A percentile compares a stretch with the other conserved stretches of the same genome.
Conservation (phyloP, 2,797 vertebrate species). For the Hemibagrus guttatus region DNA sequence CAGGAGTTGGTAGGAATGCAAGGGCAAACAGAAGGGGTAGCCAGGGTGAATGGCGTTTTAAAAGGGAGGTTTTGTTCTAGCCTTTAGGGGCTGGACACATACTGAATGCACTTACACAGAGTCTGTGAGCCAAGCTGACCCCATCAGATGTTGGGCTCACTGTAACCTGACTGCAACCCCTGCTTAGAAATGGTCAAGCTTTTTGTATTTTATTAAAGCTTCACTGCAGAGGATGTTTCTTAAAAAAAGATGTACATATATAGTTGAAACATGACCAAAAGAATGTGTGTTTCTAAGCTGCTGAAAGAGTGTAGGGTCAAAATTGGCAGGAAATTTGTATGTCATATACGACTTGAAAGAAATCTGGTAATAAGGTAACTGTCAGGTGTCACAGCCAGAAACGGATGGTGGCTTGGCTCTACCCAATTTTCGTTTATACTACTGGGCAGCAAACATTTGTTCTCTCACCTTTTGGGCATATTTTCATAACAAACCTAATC, state of each 20-base stretch:
- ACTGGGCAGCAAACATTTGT: too few relatives aligned
- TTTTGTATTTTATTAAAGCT: not conserved
- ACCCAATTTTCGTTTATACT: too few relatives aligned
- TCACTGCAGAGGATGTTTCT: not conserved
- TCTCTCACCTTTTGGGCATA: too few relatives aligned
- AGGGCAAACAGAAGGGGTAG: constrained; percentile 41
- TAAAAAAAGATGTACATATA: not conserved
- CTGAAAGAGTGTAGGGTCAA: not conserved
- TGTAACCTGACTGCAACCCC: not conserved
- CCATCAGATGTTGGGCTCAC: not conserved
- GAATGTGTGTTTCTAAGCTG: not conserved
- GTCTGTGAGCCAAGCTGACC: constrained; percentile 10
- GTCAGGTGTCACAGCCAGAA: too few relatives aligned
- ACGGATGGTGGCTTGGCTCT: too few relatives aligned
- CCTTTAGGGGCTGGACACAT: constrained; percentile 20
- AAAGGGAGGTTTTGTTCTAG: constrained; percentile 47
- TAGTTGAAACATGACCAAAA: not conserved
- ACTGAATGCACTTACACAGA: constrained; percentile 24
- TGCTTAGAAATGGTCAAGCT: not conserved
- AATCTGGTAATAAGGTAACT: not conserved
- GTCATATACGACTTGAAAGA: not conserved
- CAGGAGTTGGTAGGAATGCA: constrained; percentile 67
- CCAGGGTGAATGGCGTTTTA: constrained; percentile 71
- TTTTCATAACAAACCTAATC: too few relatives aligned
- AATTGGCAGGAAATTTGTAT: not conserved